Evolutionary conservation across 2,113 vertebrate genomes (phyloP), one percentile per base, ranked within the genome.

Genomic region (Brachirus orientalis): DNA sequence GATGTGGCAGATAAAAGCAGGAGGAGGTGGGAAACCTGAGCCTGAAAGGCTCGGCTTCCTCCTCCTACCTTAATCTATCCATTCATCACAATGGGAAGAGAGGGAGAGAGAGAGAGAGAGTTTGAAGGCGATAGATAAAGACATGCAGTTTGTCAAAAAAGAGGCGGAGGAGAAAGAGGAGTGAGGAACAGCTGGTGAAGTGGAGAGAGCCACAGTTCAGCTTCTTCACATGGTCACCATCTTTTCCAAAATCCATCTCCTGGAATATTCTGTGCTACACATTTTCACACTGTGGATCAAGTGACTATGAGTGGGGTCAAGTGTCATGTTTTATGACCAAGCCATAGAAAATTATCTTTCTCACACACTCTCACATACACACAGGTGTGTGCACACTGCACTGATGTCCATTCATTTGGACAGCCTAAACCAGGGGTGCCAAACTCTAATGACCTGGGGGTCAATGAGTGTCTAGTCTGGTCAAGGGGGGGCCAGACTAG

Each of bases 1-100:
- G 61, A 33, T 50, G 63, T n/a, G 61, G 53, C 52, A 36, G 44
- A 60, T 50, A 80, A 64, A 28, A 69, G 69, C 63, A 79, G 68
- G 63, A 54, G 64, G 68, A 78, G 53, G 73, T 53, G 43, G 70
- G 91, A 92, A 92, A 92, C 88, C 90, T 85, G 91, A 93, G 87
- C 82, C 59, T 53, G 43, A 52, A 72, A 57, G 77, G 60, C 56
- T 8, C 57, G 37, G n/a, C 59, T n/a, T 55, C 46, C 17, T 63
- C 60, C 52, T 57, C 77, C 73, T 72, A 58, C 61, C 79, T 79
- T 69, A 58, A 69, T 77, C 80, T 75, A 59, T 56, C 77, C 83
- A 52, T 70, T 66, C 63, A 76, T 85, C 76, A 89, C 79, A 75
- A 77, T 64, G 77, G 67, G 50, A 69, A 60, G 63, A 57, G 28